Evolutionary conservation across 1,140 invertebrate genomes (phyloP).

Genomic region (Varroa destructor): DNA sequence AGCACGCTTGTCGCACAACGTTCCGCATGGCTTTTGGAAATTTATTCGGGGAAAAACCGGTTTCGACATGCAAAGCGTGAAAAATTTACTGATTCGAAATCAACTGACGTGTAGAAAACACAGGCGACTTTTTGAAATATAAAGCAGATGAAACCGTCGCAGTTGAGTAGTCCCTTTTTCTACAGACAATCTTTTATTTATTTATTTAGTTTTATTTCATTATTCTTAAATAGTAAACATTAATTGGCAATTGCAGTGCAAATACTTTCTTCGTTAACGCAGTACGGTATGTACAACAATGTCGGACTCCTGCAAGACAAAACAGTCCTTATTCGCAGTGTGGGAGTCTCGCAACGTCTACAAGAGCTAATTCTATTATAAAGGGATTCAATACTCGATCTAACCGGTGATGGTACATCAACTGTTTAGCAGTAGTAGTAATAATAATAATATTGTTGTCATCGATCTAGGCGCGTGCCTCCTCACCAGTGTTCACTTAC

Average conservation of each 20-base stretch:
- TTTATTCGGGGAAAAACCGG: too few species aligned
- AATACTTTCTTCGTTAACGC: conserved; percentile 24
- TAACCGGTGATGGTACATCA: conserved; percentile 1
- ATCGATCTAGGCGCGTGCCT: too few species aligned
- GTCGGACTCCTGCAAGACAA: background rate
- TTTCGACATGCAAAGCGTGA: too few species aligned
- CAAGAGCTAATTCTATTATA: background rate
- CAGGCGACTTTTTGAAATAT: too few species aligned
- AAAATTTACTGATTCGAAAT: too few species aligned
- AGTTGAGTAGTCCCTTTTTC: conserved; percentile 18
- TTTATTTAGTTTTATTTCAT: conserved; percentile 14
- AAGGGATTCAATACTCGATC: conserved; percentile 1
- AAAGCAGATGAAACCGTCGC: too few species aligned
- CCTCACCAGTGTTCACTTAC: too few species aligned
- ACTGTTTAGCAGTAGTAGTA: too few species aligned
- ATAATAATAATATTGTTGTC: too few species aligned
- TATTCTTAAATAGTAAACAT: conserved; percentile 27
- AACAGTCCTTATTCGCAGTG: background rate
- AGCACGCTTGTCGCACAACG: too few species aligned
- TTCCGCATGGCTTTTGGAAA: too few species aligned
- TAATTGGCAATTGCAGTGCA: conserved; percentile 28
- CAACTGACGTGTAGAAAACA: too few species aligned
- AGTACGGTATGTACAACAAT: background rate
- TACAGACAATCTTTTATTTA: conserved; percentile 12
- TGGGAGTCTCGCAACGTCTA: background rate